Conservation (phyloP, 1,140 invertebrate species). For the Apis cerana region DNA sequence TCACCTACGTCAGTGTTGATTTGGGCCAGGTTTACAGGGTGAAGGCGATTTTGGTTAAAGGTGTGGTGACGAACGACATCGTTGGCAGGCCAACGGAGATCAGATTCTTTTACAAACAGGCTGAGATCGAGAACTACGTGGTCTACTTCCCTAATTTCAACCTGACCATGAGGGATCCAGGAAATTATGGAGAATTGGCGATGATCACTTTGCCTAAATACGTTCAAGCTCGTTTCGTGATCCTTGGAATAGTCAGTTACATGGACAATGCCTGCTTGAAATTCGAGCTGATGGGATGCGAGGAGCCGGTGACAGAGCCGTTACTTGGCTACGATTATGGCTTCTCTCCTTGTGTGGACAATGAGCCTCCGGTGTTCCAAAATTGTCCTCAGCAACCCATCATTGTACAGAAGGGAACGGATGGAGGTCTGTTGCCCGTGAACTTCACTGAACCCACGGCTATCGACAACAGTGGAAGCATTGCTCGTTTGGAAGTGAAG, state of each 20-base stretch:
- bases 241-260: slow-evolving; percentile 96
- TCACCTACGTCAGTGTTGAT: slow-evolving; percentile 97
- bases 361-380: slow-evolving; percentile 97
- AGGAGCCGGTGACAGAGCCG: slow-evolving; percentile 89
- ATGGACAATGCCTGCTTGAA: slow-evolving; percentile 98
- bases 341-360: slow-evolving; percentile 97
- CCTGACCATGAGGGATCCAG: slow-evolving; percentile 94
- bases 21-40: slow-evolving; percentile 94
- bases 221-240: slow-evolving; percentile 95
- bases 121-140: slow-evolving; percentile 96
- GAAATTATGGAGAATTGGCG: slow-evolving; percentile 96
- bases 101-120: slow-evolving; percentile 97
- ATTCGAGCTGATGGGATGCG: slow-evolving; percentile 97
- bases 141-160: slow-evolving; percentile 98
- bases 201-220: slow-evolving; percentile 97
- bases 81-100: slow-evolving; percentile 97
- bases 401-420: slow-evolving; percentile 91
- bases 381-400: slow-evolving; percentile 97
- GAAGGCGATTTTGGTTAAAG: slow-evolving; percentile 95
- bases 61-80: slow-evolving; percentile 96
- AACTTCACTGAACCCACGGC: slow-evolving; percentile 96
- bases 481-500: slow-evolving; percentile 94
- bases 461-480: slow-evolving; percentile 96
- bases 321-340: slow-evolving; percentile 96
- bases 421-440: slow-evolving; percentile 92